These are phyloP conservation scores for Diadema setosum DNA, from an alignment of 35 echinoderm and acorn worm genomes.

Conservation along the genomic window DNA sequence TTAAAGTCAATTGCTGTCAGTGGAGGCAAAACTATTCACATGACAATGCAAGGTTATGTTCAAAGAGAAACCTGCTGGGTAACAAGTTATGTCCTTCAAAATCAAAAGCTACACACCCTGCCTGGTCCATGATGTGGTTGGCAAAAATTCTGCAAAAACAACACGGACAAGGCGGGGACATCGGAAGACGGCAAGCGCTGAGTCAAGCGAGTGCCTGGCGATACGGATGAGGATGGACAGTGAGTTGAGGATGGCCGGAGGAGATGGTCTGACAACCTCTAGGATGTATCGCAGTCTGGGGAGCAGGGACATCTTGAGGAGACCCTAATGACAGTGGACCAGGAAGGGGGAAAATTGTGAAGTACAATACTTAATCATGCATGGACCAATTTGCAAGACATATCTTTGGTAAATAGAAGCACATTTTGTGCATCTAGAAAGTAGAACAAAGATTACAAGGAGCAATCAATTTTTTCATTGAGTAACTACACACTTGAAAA, in stretches of 20 bases:
- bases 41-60: no score
- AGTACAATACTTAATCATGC: no score
- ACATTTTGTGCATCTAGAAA: neutral
- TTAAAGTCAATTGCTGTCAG: neutral
- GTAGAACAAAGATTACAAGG: neutral
- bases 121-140: constrained; percentile 71
- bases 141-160: constrained; percentile 67
- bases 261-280: constrained; percentile 79
- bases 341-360: no score
- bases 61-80: no score
- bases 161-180: constrained; percentile 71
- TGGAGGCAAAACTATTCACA: no score
- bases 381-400: no score
- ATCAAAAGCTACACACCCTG: constrained; percentile 73
- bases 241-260: constrained; percentile 69
- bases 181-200: constrained; percentile 65
- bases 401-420: no score
- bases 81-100: neutral
- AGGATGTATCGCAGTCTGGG: constrained; percentile 81
- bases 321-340: constrained; percentile 58
- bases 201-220: constrained; percentile 70
- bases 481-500: no score
- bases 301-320: constrained; percentile 81
- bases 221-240: constrained; percentile 71
- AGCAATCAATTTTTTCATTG: no score